phyloP scores from a whole-genome alignment of 1,140 invertebrate genomes.

The Tetragnatha versicolor region DNA sequence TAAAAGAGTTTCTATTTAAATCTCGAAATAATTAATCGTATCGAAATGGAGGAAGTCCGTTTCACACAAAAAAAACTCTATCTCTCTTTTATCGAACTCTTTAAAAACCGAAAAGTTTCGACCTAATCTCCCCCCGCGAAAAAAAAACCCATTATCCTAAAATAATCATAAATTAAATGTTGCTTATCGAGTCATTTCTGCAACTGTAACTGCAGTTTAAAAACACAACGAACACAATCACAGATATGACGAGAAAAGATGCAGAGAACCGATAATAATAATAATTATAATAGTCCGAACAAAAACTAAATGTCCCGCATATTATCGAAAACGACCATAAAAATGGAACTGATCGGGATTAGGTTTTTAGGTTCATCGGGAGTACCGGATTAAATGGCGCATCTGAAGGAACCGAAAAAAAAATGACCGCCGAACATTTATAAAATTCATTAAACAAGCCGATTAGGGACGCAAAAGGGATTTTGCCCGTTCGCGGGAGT shows the following conservation, averaged over 20 bases:
- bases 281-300: too few relatives aligned
- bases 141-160: conserved; percentile 5
- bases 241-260: neutral
- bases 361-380: neutral
- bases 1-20: too few relatives aligned
- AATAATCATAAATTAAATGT: conserved; percentile 29
- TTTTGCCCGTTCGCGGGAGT: neutral
- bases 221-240: neutral
- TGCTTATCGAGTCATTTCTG: conserved; percentile 29
- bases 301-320: too few relatives aligned
- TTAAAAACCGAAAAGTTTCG: too few relatives aligned
- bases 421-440: conserved; percentile 24
- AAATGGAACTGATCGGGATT: neutral
- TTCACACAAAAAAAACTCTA: too few relatives aligned
- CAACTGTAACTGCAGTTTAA: conserved; percentile 15
- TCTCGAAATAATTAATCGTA: too few relatives aligned
- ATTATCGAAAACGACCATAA: neutral
- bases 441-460: conserved; percentile 42
- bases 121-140: neutral
- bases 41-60: too few relatives aligned
- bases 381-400: neutral
- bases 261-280: neutral
- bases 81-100: too few relatives aligned
- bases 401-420: neutral
- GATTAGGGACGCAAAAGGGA: conserved; percentile 23